A percentile compares a stretch with the other conserved stretches of the same genome.
Conservation (phyloP, 2,888 invertebrate genomes). For the Sclerodermus sp. region DNA sequence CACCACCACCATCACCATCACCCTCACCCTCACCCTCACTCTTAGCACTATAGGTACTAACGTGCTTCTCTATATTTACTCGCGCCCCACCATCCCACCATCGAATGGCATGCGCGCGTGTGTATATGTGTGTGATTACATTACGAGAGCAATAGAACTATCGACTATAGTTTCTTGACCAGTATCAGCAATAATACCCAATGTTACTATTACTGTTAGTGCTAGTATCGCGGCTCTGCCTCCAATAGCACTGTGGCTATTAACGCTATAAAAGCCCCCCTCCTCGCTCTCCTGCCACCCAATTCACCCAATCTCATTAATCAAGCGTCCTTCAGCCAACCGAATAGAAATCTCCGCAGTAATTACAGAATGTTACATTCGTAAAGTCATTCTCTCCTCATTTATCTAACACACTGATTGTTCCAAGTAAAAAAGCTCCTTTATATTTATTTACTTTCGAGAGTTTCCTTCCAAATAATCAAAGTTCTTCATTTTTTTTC, state of each 20-base stretch:
- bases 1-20: slow-evolving; percentile 11
- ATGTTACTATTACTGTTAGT: background rate
- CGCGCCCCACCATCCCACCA: too few relatives aligned
- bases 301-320: slow-evolving; percentile 2
- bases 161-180: too few relatives aligned
- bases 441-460: slow-evolving; percentile 8
- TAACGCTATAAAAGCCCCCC: slow-evolving; percentile 9
- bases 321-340: background rate
- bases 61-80: too few relatives aligned
- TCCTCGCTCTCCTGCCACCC: slow-evolving; percentile 3
- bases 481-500: too few relatives aligned
- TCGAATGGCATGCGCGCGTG: too few relatives aligned
- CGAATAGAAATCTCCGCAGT: slow-evolving; percentile 9
- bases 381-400: slow-evolving; percentile 9
- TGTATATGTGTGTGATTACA: too few relatives aligned
- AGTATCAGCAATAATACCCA: too few relatives aligned
- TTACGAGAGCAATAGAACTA: too few relatives aligned
- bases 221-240: slow-evolving; percentile 16
- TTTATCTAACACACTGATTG: background rate
- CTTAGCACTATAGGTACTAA: background rate
- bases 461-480: too few relatives aligned
- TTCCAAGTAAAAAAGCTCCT: background rate
- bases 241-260: slow-evolving; percentile 21
- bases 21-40: background rate
- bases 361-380: slow-evolving; percentile 21